Evolutionary conservation across 1,140 invertebrate species (phyloP).

Genomic region (Apis mellifera): DNA sequence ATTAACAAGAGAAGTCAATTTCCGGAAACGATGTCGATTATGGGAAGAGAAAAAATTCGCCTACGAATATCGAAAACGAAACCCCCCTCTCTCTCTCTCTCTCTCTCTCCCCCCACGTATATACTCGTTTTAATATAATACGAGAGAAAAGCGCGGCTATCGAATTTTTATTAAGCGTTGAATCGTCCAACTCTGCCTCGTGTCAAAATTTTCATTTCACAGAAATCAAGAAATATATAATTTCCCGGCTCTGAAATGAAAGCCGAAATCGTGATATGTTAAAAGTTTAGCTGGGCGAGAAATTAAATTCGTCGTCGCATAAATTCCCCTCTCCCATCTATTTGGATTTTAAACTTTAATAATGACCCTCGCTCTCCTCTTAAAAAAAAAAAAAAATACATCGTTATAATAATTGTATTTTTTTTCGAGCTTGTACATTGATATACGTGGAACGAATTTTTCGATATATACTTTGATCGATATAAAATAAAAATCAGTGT

Average conservation of each 20-base stretch:
- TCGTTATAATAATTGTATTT: not conserved
- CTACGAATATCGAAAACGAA: not conserved
- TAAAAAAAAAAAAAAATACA: not conserved
- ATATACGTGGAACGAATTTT: too few species aligned
- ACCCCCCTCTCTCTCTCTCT: too few species aligned
- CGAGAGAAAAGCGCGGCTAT: not conserved
- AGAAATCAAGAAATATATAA: conserved; percentile 13
- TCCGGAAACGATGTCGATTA: not conserved
- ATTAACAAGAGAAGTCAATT: not conserved
- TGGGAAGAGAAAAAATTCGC: not conserved
- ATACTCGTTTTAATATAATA: not conserved
- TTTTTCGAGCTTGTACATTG: too few species aligned
- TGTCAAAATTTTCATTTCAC: not conserved
- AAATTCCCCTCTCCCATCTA: too few species aligned
- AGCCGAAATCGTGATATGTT: not conserved
- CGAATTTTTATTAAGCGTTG: not conserved
- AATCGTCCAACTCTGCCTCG: not conserved
- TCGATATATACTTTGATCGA: too few species aligned
- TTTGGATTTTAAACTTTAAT: not conserved
- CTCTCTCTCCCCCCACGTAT: too few species aligned
- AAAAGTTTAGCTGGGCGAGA: not conserved
- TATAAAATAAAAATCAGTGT: too few species aligned
- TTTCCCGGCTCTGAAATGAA: not conserved
- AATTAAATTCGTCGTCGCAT: not conserved
- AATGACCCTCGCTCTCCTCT: not conserved